Conservation (phyloP, 1,140 invertebrate species). For the Nixonia krombeini region DNA sequence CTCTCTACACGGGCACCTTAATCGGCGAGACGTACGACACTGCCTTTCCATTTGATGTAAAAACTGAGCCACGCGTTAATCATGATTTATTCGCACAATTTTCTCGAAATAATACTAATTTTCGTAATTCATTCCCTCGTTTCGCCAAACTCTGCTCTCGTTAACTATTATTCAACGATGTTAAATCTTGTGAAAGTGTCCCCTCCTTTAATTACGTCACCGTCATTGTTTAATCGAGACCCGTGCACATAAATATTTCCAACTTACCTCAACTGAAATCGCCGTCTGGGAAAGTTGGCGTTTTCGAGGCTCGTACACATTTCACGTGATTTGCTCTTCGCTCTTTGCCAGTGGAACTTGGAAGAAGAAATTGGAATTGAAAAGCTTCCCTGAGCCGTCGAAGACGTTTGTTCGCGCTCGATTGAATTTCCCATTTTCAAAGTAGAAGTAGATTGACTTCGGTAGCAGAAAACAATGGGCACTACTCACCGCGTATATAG, state of each 20-base stretch:
- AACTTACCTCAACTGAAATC: background rate
- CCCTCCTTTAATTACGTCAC: too few relatives aligned
- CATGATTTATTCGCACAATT: too few relatives aligned
- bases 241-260: too few relatives aligned
- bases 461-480: conserved; percentile 38
- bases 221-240: too few relatives aligned
- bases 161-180: too few relatives aligned
- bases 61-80: too few relatives aligned
- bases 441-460: conserved; percentile 47
- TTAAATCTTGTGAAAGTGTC: too few relatives aligned
- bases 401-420: conserved; percentile 44
- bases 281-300: conserved; percentile 24
- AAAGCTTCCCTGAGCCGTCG: conserved; percentile 39
- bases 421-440: conserved; percentile 51
- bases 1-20: conserved; percentile 36
- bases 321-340: conserved; percentile 31
- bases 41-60: too few relatives aligned
- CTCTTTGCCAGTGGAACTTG: conserved; percentile 15
- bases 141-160: too few relatives aligned
- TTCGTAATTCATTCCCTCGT: too few relatives aligned
- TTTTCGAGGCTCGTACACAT: conserved; percentile 17
- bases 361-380: conserved; percentile 47
- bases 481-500: conserved; percentile 5
- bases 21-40: too few relatives aligned
- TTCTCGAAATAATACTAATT: too few relatives aligned